Base-by-base conservation (phyloP, 2,113 vertebrate species). In the Albula glossodonta region DNA sequence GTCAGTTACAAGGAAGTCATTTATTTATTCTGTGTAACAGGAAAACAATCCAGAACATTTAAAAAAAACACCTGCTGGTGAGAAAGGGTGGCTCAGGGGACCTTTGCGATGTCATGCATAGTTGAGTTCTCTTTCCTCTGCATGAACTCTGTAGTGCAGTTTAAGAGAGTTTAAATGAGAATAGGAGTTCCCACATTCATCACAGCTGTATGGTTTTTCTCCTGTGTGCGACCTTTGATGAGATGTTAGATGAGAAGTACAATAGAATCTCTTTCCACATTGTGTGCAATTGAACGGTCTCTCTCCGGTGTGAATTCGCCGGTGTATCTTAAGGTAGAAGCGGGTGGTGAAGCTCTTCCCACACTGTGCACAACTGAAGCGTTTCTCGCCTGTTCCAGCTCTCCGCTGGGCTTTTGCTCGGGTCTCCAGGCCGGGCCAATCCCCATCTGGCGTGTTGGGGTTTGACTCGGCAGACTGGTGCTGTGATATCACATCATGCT, bases 181-280 rank as follows among this genome's bases (percentile, higher is more conserved):
- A n/a, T 85, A 85, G 49, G 84, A 85, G 56, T 91, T 85, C n/a
- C 84, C 84, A 2, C 84, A 90, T 22, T 91, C 89, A 0, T 88
- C 89, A 63, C 89, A 90, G 25, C 90, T 2, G 80, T 87, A 60
- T 81, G 91, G 52, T 79, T 90, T 87, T 78, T 87, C 86, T 51
- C 86, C 83, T 0, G 78, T 81, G 86, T 84, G 83, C 2, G 86
- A 81, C 41, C 83, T 52, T 83, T 87, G 86, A 60, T 84, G 86
- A 25, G 86, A 74, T 80, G 80, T 81, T 10, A 84, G 22, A 53
- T 85, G 84, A 31, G 84, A 85, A 2, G 84, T 85, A 22, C 84
- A 85, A 11, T 85, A 85, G 57, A 85, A 85, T 5, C 78, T 66
- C 90, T 94, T 95, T 0, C 94, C 93, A 25, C 94, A 95, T 87